phyloP scores from a whole-genome alignment of 64 coral and sea anemone species.

The Acropora yongei region DNA sequence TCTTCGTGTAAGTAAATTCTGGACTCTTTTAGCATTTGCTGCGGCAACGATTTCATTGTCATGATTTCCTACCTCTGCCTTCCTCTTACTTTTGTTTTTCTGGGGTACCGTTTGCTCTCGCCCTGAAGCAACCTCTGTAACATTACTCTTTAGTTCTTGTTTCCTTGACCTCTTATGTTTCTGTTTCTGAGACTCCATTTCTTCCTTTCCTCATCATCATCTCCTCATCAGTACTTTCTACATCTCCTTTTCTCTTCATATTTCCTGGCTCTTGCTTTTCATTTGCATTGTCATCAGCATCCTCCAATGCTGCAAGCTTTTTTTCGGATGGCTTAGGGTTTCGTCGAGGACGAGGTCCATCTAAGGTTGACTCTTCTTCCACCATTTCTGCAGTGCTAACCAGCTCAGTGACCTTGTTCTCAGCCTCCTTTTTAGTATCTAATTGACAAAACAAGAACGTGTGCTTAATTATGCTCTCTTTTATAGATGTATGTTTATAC shows the following conservation, averaged over 20 bases:
- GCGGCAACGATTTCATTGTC: constrained; percentile 9
- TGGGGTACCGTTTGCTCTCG: constrained; percentile 6
- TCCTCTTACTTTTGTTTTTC: constrained; percentile 21
- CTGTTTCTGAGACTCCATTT: constrained; percentile 16
- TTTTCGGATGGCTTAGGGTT: constrained; percentile 30
- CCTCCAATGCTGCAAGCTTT: constrained; percentile 26
- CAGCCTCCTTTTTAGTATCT: constrained; percentile 40
- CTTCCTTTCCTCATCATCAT: not conserved
- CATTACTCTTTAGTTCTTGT: not conserved
- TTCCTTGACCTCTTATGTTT: constrained; percentile 15
- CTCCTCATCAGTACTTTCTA: constrained; percentile 3
- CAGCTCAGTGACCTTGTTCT: constrained; percentile 34
- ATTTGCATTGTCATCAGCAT: not conserved
- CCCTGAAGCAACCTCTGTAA: constrained; percentile 18
- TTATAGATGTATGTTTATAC: not conserved
- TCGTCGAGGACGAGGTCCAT: constrained; percentile 13
- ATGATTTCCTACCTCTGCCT: constrained; percentile 5
- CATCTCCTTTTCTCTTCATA: constrained; percentile 8
- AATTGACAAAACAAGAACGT: constrained; percentile 10
- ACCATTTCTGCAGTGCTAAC: constrained; percentile 9
- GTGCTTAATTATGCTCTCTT: constrained; percentile 5
- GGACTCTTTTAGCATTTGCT: constrained; percentile 30
- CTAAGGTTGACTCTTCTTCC: constrained; percentile 19
- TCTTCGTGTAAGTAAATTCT: constrained; percentile 22
- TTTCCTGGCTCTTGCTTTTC: constrained; percentile 5